These are phyloP conservation scores for Diplogasteroides magnus DNA, from an alignment of 1,140 invertebrate genomes.

Conservation along the genomic window DNA sequence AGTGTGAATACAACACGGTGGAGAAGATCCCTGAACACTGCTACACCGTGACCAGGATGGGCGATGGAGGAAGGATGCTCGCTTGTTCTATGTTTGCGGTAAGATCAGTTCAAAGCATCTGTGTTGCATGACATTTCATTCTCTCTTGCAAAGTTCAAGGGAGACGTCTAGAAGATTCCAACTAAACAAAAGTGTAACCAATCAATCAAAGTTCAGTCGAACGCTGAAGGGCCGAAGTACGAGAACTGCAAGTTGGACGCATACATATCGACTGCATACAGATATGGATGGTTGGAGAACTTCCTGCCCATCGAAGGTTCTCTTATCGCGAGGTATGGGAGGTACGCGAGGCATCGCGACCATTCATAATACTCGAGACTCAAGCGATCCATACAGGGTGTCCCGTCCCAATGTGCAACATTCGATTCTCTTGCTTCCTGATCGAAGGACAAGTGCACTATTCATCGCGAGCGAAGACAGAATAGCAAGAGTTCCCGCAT, in stretches of 20 bases:
- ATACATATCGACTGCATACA: background rate
- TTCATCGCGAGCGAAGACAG: too few relatives aligned
- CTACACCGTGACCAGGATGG: background rate
- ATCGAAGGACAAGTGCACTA: too few relatives aligned
- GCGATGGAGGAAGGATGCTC: background rate
- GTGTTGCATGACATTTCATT: too few relatives aligned
- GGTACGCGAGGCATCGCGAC: background rate
- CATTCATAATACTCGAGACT: too few relatives aligned
- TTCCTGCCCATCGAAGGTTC: background rate
- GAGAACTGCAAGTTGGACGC: background rate
- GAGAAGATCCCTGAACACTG: background rate
- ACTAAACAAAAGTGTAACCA: background rate
- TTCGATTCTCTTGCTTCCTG: too few relatives aligned
- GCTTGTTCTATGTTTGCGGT: background rate
- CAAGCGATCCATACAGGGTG: too few relatives aligned
- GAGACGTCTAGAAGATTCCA: too few relatives aligned
- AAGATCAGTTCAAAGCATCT: background rate
- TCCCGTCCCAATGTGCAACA: too few relatives aligned
- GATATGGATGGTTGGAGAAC: background rate
- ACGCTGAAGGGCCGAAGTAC: background rate
- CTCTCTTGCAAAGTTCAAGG: too few relatives aligned
- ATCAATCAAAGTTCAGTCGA: background rate
- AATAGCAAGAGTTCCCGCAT: too few relatives aligned
- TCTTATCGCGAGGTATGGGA: background rate
- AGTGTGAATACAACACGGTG: too few relatives aligned